phyloP scores from a whole-genome alignment of 2,113 vertebrate genomes.

The Aix galericulata region DNA sequence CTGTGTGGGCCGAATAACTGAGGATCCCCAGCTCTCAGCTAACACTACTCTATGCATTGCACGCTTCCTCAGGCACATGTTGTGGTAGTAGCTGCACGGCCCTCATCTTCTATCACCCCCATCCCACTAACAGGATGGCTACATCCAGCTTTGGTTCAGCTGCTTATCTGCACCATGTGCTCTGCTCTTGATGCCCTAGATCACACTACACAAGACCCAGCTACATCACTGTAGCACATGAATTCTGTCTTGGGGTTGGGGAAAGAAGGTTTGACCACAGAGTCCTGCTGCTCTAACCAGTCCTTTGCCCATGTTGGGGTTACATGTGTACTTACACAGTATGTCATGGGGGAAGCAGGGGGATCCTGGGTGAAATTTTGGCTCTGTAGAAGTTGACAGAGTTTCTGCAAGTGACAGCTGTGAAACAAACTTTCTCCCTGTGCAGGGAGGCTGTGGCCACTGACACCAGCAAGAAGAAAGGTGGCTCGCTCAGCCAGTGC shows the following conservation, averaged over 20 bases:
- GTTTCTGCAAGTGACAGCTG: neutral
- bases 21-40: neutral
- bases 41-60: neutral
- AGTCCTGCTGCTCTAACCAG: neutral
- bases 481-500: neutral
- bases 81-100: neutral
- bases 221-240: neutral
- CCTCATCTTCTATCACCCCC: neutral
- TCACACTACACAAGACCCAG: rapidly evolving
- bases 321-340: neutral
- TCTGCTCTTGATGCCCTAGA: neutral
- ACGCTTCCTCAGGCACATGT: neutral
- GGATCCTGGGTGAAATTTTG: neutral
- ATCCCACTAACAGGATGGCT: rapidly evolving
- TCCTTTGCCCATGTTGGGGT: neutral
- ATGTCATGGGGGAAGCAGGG: neutral
- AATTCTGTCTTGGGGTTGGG: neutral
- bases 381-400: neutral
- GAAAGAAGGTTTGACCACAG: neutral
- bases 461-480: neutral
- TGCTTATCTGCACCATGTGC: neutral
- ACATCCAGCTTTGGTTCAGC: neutral
- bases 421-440: neutral
- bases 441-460: neutral
- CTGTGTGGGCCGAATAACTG: neutral